These are phyloP conservation scores for Labeo calbasu DNA, from an alignment of 2,797 vertebrate genomes.

Conservation along the genomic window DNA sequence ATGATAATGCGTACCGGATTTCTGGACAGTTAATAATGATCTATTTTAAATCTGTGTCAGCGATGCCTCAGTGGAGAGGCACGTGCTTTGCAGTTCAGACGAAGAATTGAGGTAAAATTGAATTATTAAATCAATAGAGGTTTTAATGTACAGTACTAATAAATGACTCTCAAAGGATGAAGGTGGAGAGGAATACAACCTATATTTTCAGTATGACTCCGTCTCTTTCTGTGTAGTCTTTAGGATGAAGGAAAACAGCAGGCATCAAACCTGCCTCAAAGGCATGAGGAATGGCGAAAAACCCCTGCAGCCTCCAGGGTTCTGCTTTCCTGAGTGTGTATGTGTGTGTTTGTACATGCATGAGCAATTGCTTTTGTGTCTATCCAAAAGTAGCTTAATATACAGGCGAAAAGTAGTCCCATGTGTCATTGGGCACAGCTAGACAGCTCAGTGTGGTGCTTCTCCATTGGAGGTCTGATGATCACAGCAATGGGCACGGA, in stretches of 20 bases:
- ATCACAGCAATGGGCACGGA: conserved; percentile 2
- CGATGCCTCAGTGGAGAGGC: conserved; percentile 24
- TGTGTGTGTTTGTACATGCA: conserved; percentile 14
- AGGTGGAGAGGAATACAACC: not conserved
- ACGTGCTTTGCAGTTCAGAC: not conserved
- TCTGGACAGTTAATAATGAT: conserved; percentile 3
- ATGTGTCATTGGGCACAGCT: conserved; percentile 26
- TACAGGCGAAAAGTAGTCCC: conserved; percentile 14
- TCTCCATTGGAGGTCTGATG: conserved; percentile 21
- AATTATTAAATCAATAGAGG: conserved; percentile 14
- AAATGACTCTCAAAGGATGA: not conserved
- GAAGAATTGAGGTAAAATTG: not conserved
- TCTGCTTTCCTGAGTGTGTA: conserved; percentile 18
- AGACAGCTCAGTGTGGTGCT: conserved; percentile 11
- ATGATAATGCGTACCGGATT: conserved; percentile 20
- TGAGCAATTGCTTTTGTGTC: conserved; percentile 33
- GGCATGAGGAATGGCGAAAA: not conserved
- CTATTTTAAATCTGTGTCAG: conserved; percentile 52
- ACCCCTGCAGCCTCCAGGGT: not conserved
- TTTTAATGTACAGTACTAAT: not conserved
- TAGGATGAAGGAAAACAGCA: conserved; percentile 6
- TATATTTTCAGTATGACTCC: conserved; percentile 2
- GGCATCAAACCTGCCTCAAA: not conserved
- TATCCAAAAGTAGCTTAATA: conserved; percentile 29
- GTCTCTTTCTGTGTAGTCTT: not conserved